Conservation (phyloP, 2,888 invertebrate species). For the Artemia sinica region DNA sequence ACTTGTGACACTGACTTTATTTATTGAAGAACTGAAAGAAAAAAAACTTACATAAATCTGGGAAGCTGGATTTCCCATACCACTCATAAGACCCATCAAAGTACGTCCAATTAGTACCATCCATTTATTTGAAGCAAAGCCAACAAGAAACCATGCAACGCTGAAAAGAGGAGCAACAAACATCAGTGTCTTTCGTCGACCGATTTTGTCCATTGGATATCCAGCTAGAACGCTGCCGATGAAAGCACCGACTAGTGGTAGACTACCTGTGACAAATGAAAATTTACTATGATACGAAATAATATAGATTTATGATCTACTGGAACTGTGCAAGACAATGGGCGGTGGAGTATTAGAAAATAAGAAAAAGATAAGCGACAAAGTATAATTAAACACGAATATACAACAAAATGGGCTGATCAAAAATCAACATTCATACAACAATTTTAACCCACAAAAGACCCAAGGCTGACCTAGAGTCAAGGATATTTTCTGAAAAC, state of each 20-base stretch:
- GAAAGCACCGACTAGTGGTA: not conserved
- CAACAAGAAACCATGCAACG: not conserved
- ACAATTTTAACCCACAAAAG: too few relatives aligned
- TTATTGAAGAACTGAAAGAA: too few relatives aligned
- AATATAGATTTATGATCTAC: not conserved
- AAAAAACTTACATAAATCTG: not conserved
- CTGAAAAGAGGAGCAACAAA: not conserved
- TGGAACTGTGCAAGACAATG: too few relatives aligned
- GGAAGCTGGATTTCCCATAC: not conserved
- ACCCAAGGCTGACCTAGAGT: too few relatives aligned
- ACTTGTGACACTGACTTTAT: too few relatives aligned
- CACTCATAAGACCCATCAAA: not conserved
- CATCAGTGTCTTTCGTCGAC: not conserved
- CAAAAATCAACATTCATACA: too few relatives aligned
- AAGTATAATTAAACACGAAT: too few relatives aligned
- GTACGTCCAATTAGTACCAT: not conserved
- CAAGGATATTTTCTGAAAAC: too few relatives aligned
- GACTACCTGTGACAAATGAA: not conserved
- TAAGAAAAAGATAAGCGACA: too few relatives aligned
- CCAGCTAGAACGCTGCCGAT: not conserved
- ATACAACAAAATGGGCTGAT: too few relatives aligned
- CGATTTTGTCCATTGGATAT: not conserved
- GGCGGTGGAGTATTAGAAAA: too few relatives aligned
- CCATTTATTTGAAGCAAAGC: not conserved
- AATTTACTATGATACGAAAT: not conserved